Conservation (phyloP, 1,140 invertebrate species). For the Cotesia chilonis region DNA sequence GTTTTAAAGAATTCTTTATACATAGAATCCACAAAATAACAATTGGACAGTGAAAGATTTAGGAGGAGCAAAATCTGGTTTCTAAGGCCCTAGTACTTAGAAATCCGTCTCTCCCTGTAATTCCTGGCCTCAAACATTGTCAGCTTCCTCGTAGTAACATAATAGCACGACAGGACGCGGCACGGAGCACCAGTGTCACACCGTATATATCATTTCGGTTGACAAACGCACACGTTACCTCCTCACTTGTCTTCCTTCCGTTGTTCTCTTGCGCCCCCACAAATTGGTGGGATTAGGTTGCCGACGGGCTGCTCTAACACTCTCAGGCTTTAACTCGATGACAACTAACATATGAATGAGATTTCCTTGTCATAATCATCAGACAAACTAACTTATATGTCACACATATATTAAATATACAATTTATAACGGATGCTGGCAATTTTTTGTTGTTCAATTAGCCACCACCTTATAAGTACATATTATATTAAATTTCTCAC, state of each 20-base stretch:
- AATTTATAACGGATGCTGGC: slow-evolving; percentile 10
- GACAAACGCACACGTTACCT: slow-evolving; percentile 33
- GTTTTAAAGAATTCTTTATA: too few species aligned
- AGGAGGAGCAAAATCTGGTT: not conserved
- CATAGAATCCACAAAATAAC: too few species aligned
- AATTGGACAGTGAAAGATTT: too few species aligned
- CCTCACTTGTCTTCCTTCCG: slow-evolving; percentile 32
- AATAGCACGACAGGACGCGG: slow-evolving; percentile 33
- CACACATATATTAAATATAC: not conserved
- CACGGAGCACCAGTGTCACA: not conserved
- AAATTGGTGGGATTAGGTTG: slow-evolving; percentile 52
- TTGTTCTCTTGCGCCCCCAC: slow-evolving; percentile 34
- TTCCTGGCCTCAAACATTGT: slow-evolving; percentile 34
- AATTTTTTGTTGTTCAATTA: slow-evolving; percentile 17
- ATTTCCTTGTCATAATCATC: too few species aligned
- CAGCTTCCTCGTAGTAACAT: slow-evolving; percentile 32
- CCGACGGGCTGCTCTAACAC: slow-evolving; percentile 5
- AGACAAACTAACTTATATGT: too few species aligned
- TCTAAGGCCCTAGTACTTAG: not conserved
- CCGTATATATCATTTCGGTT: slow-evolving; percentile 37
- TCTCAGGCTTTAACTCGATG: not conserved
- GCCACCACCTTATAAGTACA: not conserved
- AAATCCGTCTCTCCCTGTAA: slow-evolving; percentile 44
- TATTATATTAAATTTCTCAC: not conserved
- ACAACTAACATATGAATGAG: not conserved